These are phyloP conservation scores for Takifugu rubripes DNA, from an alignment of 2,797 vertebrate species.

Conservation along the genomic window DNA sequence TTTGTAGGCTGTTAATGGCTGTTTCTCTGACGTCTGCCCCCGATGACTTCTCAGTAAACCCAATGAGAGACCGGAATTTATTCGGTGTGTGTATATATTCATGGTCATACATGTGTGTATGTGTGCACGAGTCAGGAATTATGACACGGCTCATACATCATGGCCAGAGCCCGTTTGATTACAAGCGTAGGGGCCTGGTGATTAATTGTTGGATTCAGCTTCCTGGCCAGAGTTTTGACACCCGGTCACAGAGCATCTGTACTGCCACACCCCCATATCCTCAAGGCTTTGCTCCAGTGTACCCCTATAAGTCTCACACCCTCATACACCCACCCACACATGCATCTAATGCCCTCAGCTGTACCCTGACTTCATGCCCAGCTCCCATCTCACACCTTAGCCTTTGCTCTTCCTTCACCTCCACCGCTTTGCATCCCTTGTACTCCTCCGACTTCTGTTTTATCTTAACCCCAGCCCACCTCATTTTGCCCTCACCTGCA, in stretches of 20 bases:
- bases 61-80: slow-evolving; percentile 25
- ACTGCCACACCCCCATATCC: slow-evolving; percentile 82
- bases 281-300: slow-evolving; percentile 43
- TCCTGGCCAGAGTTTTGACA: slow-evolving; percentile 97
- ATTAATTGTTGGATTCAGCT: slow-evolving; percentile 98
- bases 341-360: slow-evolving; percentile 31
- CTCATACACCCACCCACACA: slow-evolving; percentile 29
- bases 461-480: slow-evolving; percentile 17
- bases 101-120: slow-evolving; percentile 55
- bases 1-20: slow-evolving; percentile 68
- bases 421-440: slow-evolving; percentile 4
- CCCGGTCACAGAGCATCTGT: slow-evolving; percentile 99
- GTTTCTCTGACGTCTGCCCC: slow-evolving; percentile 66
- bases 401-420: slow-evolving; percentile 12
- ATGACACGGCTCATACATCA: slow-evolving; percentile 99
- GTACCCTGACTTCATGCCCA: slow-evolving; percentile 34
- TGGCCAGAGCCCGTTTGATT: slow-evolving; percentile 96
- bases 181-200: slow-evolving; percentile 96
- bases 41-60: slow-evolving; percentile 61
- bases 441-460: slow-evolving; percentile 30
- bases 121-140: slow-evolving; percentile 75
- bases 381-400: slow-evolving; percentile 16
- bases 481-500: slow-evolving; percentile 7
- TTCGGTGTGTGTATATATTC: slow-evolving; percentile 37
- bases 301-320: slow-evolving; percentile 47